Evolutionary conservation across 1,140 invertebrate genomes (phyloP), one percentile per base, ranked within the genome.

Genomic region (Philotrypesis tridentata): DNA sequence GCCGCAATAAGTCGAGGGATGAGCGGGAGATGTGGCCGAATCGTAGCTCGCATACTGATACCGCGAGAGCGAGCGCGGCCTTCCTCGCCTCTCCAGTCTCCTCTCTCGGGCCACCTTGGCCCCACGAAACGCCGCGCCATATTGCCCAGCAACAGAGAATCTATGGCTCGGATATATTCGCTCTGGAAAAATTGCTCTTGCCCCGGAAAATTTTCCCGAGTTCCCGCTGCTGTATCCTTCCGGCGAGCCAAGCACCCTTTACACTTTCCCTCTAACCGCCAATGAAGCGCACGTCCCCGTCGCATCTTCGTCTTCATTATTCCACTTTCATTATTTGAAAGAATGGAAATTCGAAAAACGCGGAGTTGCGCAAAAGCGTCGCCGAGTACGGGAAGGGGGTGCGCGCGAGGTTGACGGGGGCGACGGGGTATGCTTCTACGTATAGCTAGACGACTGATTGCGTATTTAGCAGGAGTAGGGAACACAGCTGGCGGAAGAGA

Each of bases 1-100:
- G 91, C 91, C 90, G 90, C 91, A 91, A 92, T 92, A 92, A 92
- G 91, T 92, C 89, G 89, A 91, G 90, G 90, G 90, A 91, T 91
- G 89, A 91, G 89, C 89, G 87, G 87, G 90, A 91, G 89, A 91
- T 91, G 90, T 90, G 90, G 91, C 88, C 89, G 90, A 91, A 90
- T 90, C 90, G 90, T 90, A 90, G 85, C 89, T 90, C 89, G 91
- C 91, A 92, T 92, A 91, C 91, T 91, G 89, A 92, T 92, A 91
- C 87, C 89, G n/a, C n/a, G 83, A 86, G 89, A 87, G 83, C 86
- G 82, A 76, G 82, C 84, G 65, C 84, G 65, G 74, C 67, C 74
- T 76, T 29, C 79, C 71, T 33, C 27, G 31, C 48, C 17, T 27
- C 27, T 12, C 21, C 3, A n/a, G n/a, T n/a, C n/a, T n/a, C 17